Evolutionary conservation across 1,140 invertebrate species (phyloP), one percentile per base, ranked within the genome.

Genomic region (Caligus rogercresseyi): DNA sequence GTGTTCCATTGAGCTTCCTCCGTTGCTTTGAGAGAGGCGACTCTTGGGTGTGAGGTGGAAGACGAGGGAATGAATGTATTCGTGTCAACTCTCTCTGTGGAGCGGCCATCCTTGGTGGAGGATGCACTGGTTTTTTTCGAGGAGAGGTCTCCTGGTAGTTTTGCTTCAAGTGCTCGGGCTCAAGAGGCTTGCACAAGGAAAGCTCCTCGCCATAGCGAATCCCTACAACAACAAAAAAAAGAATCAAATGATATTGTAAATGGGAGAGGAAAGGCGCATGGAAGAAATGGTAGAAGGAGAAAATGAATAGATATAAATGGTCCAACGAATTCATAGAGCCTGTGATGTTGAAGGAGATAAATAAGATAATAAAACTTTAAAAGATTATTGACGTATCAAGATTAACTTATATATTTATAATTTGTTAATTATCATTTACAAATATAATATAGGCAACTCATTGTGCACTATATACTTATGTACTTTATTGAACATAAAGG

Each of bases 201-300:
- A 98, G 70, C 74, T 98, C 95, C 75, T 98, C 94, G 2, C 92
- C 89, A 75, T 97, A 88, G 69, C 93, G 77, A 68, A 98, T 92
- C 67, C 89, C 91, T 86, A 53, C 1, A 16, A 20, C 21, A 19
- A 19, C 19, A 63, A 3, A 56, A 7, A 16, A 16, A 54, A 54
- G 53, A 11, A 16, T 54, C 16, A 54, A 18, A 11, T 16, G 20
- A 3, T 56, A 11, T 43, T 43, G n/a, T 11, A 43, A 11, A n/a
- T 43, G n/a, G 31, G 31, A n/a, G n/a, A n/a, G n/a, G 43, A 13
- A 51, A 51, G 43, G n/a, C n/a, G 13, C 13, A 51, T 51, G 43
- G 13, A 13, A 51, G 13, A n/a, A n/a, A n/a, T 51, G n/a, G 43
- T 13, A 51, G 43, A 51, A n/a, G 13, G 43, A 51, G n/a, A 13